Base-by-base conservation (phyloP, 2,113 vertebrate genomes). In the Hyaena hyaena region DNA sequence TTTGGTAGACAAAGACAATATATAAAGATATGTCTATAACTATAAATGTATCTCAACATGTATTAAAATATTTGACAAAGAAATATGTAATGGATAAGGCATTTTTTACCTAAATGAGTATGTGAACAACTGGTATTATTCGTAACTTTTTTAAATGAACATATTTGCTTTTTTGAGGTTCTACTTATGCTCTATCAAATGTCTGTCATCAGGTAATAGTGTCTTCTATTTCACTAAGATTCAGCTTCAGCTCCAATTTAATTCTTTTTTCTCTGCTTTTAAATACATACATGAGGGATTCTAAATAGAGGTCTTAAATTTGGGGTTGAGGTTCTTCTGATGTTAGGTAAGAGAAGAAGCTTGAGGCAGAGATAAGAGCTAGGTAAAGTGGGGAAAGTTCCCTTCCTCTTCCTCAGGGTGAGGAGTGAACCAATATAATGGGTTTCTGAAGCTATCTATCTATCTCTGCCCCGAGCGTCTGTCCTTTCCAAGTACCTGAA, bases 91-190 rank as follows among this genome's bases (percentile, higher is more conserved):
- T 10, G 8, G 45, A 24, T 15, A 87, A 83, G 39, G 16, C 31
- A 84, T 92, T 87, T 93, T 93, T 95, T 92, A 73, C 31, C 79
- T 68, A 96, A 65, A 83, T 63, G 8, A 96, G 55, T 24, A 89
- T 55, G 23, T 9, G 68, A 53, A 90, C 28, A 95, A 71, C 14
- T n/a, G 21, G n/a, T 43, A 90, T 73, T 77, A n/a, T 53, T 16
- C 92, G 24, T 58, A n/a, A 69, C 12, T 24, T 76, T 66, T 65
- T 89, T 17, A 10, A 95, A 68, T 21, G 21, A 87, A 68, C 1
- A 80, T 2, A 61, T 65, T 83, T 94, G 35, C 21, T 53, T 74
- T 93, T 77, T 39, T 88, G 86, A 95, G 39, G 71, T 81, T 94
- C 90, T 80, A 88, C 74, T 84, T 88, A 88, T 12, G 14, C 12